A percentile compares a stretch with the other conserved stretches of the same genome.
These are phyloP conservation scores for Drosophila chauvacae DNA, from an alignment of 1,140 invertebrate genomes.

Conservation along the genomic window DNA sequence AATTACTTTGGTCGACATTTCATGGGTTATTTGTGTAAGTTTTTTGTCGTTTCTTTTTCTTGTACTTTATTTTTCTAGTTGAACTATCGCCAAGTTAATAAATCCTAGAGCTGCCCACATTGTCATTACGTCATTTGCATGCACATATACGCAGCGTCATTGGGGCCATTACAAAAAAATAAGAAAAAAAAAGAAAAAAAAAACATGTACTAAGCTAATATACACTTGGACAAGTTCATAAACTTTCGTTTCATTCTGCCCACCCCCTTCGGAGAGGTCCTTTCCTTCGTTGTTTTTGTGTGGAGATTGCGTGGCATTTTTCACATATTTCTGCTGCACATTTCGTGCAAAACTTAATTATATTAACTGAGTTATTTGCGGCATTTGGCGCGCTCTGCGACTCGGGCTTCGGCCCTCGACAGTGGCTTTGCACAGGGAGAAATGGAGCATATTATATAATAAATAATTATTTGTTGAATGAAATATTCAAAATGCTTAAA, in stretches of 20 bases:
- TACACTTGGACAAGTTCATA: conserved; percentile 69
- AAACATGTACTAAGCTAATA: conserved; percentile 34
- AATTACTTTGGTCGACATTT: conserved; percentile 16
- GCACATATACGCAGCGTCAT: conserved; percentile 37
- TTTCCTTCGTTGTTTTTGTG: conserved; percentile 24
- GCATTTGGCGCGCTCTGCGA: conserved; percentile 76
- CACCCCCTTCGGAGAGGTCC: conserved; percentile 16
- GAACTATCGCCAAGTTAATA: conserved; percentile 43
- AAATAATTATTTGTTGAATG: neutral
- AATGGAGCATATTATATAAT: neutral
- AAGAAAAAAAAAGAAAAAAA: neutral
- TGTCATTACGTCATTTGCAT: conserved; percentile 66
- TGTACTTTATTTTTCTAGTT: conserved; percentile 3
- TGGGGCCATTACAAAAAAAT: conserved; percentile 24
- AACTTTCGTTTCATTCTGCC: conserved; percentile 60
- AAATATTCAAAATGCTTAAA: neutral
- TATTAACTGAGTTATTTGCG: conserved; percentile 83
- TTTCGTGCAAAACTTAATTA: conserved; percentile 83
- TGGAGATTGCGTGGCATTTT: conserved; percentile 79
- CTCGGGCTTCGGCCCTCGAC: conserved; percentile 49
- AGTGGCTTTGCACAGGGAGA: conserved; percentile 26
- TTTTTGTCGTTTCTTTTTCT: neutral
- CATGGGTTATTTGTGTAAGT: neutral
- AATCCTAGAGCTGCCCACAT: conserved; percentile 51
- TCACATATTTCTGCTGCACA: conserved; percentile 79